A percentile compares a stretch with the other conserved stretches of the same genome.
phyloP scores from a whole-genome alignment of 2,888 invertebrate species.

The Pyrochroa serraticornis region DNA sequence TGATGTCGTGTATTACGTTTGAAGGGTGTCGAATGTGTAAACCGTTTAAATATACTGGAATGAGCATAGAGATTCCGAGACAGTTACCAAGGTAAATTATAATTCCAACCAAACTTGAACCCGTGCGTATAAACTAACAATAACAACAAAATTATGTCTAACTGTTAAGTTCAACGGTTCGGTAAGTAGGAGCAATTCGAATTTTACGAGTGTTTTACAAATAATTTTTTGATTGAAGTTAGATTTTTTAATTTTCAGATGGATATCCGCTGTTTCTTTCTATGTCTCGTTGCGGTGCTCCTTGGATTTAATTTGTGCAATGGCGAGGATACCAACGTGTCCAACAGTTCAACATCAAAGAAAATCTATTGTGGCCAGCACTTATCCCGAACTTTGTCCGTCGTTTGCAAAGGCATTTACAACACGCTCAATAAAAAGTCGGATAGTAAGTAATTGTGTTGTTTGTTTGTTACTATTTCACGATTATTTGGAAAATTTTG shows the following conservation, averaged over 20 bases:
- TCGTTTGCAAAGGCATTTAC: constrained; percentile 46
- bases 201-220: neutral
- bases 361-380: constrained; percentile 31
- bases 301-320: neutral
- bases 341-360: neutral
- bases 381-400: constrained; percentile 37
- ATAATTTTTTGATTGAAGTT: too few relatives aligned
- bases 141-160: neutral
- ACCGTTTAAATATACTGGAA: neutral
- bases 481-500: constrained; percentile 5
- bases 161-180: neutral
- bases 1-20: constrained; percentile 5
- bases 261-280: constrained; percentile 20
- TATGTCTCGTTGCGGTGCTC: constrained; percentile 15
- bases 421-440: constrained; percentile 41
- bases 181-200: neutral
- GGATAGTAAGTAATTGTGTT: constrained; percentile 34
- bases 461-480: neutral
- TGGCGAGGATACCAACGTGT: constrained; percentile 1
- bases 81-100: neutral
- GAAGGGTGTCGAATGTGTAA: constrained; percentile 4
- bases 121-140: neutral
- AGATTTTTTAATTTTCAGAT: constrained; percentile 9
- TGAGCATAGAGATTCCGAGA: neutral
- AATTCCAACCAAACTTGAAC: neutral